A percentile compares a stretch with the other conserved stretches of the same genome.
phyloP scores from a whole-genome alignment of 2,888 invertebrate genomes.

The Acrobasis repandana region DNA sequence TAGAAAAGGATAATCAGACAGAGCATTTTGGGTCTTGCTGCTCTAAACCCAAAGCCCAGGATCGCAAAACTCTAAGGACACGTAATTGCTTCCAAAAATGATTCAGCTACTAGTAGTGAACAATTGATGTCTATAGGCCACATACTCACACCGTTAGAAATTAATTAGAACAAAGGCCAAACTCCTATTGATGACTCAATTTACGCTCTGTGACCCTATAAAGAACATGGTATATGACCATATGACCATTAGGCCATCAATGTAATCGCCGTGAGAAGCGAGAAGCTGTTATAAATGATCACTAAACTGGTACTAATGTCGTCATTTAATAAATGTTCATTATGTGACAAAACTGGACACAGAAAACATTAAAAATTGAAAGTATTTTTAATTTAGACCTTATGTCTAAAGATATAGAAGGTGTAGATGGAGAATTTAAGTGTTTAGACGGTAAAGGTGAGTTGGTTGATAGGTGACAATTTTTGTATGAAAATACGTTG shows the following conservation, averaged over 20 bases:
- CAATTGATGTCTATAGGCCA: background rate
- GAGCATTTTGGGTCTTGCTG: no score
- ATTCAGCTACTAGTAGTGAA: background rate
- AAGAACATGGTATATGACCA: slow-evolving; percentile 17
- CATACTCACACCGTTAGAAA: slow-evolving; percentile 11
- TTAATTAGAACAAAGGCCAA: slow-evolving; percentile 20
- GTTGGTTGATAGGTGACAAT: slow-evolving; percentile 32
- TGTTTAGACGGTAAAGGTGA: slow-evolving; percentile 22
- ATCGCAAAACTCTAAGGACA: no score
- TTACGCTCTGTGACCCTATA: slow-evolving; percentile 20
- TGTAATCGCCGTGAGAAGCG: slow-evolving; percentile 22
- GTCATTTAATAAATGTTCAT: slow-evolving; percentile 35
- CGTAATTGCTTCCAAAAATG: no score
- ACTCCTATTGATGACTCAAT: slow-evolving; percentile 18
- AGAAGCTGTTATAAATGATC: slow-evolving; percentile 30
- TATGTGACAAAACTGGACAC: slow-evolving; percentile 17
- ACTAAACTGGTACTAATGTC: slow-evolving; percentile 34
- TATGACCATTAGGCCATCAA: slow-evolving; percentile 8
- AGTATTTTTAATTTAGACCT: background rate
- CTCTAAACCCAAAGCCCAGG: no score
- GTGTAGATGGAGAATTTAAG: background rate
- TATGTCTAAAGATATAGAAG: slow-evolving; percentile 19
- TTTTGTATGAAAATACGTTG: slow-evolving; percentile 32
- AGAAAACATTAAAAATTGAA: background rate
- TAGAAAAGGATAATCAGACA: no score